phyloP scores from a whole-genome alignment of 2,113 vertebrate species.

The Gila orcuttii region DNA sequence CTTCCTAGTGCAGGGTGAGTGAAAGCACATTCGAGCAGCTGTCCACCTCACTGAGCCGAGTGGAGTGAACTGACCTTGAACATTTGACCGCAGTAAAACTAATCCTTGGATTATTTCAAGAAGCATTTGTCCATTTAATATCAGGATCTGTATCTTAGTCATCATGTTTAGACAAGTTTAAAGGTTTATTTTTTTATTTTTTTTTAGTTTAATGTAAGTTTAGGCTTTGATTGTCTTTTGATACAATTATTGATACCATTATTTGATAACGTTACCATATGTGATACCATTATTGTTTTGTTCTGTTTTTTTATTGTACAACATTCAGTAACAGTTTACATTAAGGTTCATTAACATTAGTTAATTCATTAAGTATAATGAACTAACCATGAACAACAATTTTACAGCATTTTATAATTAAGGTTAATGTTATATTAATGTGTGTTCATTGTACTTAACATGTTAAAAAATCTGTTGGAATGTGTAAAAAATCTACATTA shows the following conservation, averaged over 20 bases:
- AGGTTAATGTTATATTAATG: too few species aligned
- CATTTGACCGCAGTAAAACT: constrained; percentile 35
- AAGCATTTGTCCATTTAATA: constrained; percentile 12
- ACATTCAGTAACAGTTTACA: not conserved
- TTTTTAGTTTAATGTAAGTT: not conserved
- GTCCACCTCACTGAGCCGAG: constrained; percentile 6
- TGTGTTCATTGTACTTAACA: not conserved
- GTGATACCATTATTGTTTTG: not conserved
- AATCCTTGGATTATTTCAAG: constrained; percentile 28
- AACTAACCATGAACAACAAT: not conserved
- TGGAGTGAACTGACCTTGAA: constrained; percentile 23
- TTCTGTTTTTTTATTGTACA: not conserved
- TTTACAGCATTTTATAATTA: not conserved
- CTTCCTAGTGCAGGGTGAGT: constrained; percentile 58
- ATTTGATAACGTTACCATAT: not conserved
- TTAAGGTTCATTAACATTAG: not conserved
- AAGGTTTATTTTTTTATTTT: too few species aligned
- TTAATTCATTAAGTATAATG: not conserved
- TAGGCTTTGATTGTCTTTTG: not conserved
- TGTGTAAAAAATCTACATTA: too few species aligned
- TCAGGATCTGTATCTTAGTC: not conserved
- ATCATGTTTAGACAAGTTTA: not conserved
- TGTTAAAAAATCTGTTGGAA: too few species aligned
- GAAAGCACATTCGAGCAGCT: constrained; percentile 4
- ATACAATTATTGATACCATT: not conserved